phyloP scores from a whole-genome alignment of 2,888 invertebrate species.

The Antheraea yamamai region DNA sequence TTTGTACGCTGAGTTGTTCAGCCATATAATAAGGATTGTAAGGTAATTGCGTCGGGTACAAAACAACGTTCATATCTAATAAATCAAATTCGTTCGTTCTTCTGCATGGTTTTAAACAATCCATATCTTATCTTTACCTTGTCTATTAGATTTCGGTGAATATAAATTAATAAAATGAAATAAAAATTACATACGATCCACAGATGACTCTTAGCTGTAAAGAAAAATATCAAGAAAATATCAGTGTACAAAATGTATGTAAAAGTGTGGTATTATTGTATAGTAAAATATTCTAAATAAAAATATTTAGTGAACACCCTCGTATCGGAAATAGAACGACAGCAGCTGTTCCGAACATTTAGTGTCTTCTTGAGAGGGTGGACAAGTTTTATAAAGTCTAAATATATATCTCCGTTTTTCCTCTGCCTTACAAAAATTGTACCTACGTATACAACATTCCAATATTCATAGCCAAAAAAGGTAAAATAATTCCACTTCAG shows the following conservation, averaged over 20 bases:
- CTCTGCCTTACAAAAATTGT: neutral
- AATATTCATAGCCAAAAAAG: neutral
- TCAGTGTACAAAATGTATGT: neutral
- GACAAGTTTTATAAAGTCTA: constrained; percentile 21
- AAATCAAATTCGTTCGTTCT: constrained; percentile 50
- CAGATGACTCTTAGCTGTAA: neutral
- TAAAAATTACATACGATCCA: neutral
- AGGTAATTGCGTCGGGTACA: constrained; percentile 66
- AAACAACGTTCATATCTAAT: constrained; percentile 55
- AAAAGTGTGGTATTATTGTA: neutral
- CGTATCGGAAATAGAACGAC: constrained; percentile 73
- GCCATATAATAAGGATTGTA: constrained; percentile 65
- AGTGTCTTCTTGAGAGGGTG: constrained; percentile 16
- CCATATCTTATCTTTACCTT: constrained; percentile 52
- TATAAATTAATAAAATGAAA: neutral
- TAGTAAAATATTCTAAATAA: neutral
- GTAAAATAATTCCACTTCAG: neutral
- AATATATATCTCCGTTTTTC: constrained; percentile 6
- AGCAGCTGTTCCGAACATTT: constrained; percentile 64
- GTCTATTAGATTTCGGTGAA: constrained; percentile 10
- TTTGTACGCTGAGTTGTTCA: constrained; percentile 44
- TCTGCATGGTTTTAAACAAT: constrained; percentile 62
- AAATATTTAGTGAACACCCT: constrained; percentile 57
- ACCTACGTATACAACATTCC: neutral
- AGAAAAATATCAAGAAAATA: constrained; percentile 22